Evolutionary conservation across 2,888 invertebrate species (phyloP).

Genomic region (Vesta saturnalis): DNA sequence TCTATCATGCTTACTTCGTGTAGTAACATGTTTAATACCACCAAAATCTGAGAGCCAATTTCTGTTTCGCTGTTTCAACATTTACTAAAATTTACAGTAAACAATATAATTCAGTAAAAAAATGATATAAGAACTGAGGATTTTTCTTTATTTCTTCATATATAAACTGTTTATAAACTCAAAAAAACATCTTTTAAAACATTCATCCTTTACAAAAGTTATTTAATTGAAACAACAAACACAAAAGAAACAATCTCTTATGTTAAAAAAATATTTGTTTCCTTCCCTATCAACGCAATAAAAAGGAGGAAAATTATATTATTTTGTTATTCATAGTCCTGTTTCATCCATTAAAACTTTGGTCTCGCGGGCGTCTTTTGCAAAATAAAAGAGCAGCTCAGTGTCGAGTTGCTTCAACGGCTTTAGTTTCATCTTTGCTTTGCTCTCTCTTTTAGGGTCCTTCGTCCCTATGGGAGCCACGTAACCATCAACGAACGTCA

Average conservation of each 20-base stretch:
- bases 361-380: constrained; percentile 55
- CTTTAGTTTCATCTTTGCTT: constrained; percentile 34
- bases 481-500: constrained; percentile 37
- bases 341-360: constrained; percentile 57
- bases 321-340: constrained; percentile 57
- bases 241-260: constrained; percentile 21
- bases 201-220: constrained; percentile 7
- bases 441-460: constrained; percentile 36
- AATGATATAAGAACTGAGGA: no score
- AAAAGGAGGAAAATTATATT: constrained; percentile 53
- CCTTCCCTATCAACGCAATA: constrained; percentile 41
- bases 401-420: constrained; percentile 32
- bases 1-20: constrained; percentile 40
- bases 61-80: not conserved
- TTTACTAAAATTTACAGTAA: no score
- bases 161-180: no score
- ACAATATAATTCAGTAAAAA: no score
- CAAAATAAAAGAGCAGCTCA: constrained; percentile 53
- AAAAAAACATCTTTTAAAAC: not conserved
- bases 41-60: not conserved
- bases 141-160: no score
- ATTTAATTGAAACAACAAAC: constrained; percentile 26
- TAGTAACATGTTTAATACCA: constrained; percentile 7
- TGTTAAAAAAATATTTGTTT: constrained; percentile 26
- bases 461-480: constrained; percentile 30